These are phyloP conservation scores for Manacus vitellinus DNA, from an alignment of 2,113 vertebrate genomes.

Conservation along the genomic window DNA sequence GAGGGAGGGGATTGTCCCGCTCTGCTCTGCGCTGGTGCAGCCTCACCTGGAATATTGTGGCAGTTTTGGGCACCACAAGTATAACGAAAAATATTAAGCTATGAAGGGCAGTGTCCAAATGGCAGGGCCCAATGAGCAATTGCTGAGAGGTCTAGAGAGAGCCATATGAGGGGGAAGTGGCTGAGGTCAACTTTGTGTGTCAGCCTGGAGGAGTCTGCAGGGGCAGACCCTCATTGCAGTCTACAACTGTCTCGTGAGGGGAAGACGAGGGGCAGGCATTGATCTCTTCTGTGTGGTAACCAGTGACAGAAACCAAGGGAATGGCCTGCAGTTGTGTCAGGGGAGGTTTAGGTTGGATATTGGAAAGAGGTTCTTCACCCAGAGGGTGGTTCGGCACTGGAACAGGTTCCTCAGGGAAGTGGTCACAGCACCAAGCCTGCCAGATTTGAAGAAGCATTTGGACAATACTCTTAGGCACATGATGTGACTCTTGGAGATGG, in stretches of 20 bases:
- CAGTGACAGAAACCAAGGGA: background rate
- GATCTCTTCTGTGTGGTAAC: background rate
- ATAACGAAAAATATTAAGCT: background rate
- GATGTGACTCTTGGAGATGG: background rate
- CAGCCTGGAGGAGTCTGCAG: background rate
- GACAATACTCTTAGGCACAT: background rate
- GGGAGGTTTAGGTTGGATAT: background rate
- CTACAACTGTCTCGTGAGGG: background rate
- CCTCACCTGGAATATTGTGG: background rate
- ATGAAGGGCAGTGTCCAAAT: background rate
- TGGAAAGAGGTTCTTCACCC: background rate
- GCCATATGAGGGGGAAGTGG: background rate
- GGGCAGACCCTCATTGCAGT: background rate
- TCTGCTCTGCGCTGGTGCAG: background rate
- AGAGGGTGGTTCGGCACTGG: background rate
- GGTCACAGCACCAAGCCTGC: background rate
- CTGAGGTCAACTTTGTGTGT: background rate
- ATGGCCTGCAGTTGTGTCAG: background rate
- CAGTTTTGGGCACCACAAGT: background rate
- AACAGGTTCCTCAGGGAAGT: background rate
- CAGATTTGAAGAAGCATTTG: background rate
- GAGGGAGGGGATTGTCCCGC: background rate
- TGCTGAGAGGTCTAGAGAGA: background rate
- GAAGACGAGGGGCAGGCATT: background rate
- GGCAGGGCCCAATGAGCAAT: background rate